Evolutionary conservation across 1,140 invertebrate genomes (phyloP).

Genomic region (Diachasmimorpha longicaudata): DNA sequence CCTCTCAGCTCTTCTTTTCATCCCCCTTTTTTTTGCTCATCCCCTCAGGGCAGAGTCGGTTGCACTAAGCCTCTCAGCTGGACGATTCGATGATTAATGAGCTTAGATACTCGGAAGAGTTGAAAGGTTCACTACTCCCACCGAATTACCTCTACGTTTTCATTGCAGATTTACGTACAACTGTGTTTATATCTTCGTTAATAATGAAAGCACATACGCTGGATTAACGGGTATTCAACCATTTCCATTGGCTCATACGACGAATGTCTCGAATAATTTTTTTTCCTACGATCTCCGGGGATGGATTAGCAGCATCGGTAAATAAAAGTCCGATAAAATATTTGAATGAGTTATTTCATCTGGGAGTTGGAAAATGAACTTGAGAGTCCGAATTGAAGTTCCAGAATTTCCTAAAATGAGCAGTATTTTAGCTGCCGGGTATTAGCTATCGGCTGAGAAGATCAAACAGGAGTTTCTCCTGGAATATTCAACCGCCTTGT

Average conservation of each 20-base stretch:
- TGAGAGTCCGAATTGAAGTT: neutral
- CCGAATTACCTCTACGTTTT: neutral
- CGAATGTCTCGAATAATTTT: neutral
- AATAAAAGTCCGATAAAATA: neutral
- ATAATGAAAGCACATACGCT: neutral
- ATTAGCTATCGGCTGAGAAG: no score
- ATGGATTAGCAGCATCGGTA: neutral
- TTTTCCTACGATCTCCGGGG: neutral
- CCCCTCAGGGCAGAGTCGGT: constrained; percentile 5
- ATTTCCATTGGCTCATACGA: neutral
- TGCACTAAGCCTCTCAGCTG: constrained; percentile 16
- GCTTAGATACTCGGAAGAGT: constrained; percentile 22
- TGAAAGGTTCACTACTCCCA: neutral
- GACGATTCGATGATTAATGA: constrained; percentile 35
- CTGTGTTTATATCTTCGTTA: neutral
- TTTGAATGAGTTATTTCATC: neutral
- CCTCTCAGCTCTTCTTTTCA: neutral
- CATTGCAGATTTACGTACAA: neutral
- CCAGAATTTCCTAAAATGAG: no score
- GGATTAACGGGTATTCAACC: neutral
- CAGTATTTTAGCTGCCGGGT: no score
- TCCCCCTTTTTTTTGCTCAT: neutral
- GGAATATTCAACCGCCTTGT: no score
- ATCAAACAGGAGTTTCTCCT: no score
- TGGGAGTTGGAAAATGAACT: neutral